phyloP scores from a whole-genome alignment of 2,797 vertebrate species.

The Melanotaenia nigrans region DNA sequence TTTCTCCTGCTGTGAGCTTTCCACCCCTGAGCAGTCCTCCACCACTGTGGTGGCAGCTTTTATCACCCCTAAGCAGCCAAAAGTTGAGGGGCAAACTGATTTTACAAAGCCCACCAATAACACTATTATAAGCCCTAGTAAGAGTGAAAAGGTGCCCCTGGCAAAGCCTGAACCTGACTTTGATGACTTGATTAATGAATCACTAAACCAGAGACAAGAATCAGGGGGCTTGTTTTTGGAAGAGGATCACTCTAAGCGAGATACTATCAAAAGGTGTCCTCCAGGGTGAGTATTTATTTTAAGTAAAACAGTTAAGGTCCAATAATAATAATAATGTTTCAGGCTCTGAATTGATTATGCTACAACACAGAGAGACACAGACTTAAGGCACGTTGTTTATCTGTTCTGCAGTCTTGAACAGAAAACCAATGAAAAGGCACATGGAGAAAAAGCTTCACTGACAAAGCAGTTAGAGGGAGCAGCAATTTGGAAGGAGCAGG shows the following conservation, averaged over 20 bases:
- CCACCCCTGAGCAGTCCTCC: slow-evolving; percentile 54
- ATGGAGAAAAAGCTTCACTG: slow-evolving; percentile 38
- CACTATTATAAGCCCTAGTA: slow-evolving; percentile 9
- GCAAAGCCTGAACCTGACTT: slow-evolving; percentile 64
- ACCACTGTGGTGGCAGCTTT: slow-evolving; percentile 66
- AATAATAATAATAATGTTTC: neutral
- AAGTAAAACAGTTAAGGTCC: neutral
- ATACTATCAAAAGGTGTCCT: slow-evolving; percentile 76
- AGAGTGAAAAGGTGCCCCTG: slow-evolving; percentile 50
- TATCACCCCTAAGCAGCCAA: slow-evolving; percentile 69
- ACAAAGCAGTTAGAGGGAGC: slow-evolving; percentile 53
- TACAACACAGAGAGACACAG: slow-evolving; percentile 27
- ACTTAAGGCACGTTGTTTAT: slow-evolving; percentile 67
- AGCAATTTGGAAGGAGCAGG: slow-evolving; percentile 25
- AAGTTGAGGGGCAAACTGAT: slow-evolving; percentile 58
- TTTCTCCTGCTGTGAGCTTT: slow-evolving; percentile 70
- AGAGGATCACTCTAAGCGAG: slow-evolving; percentile 67
- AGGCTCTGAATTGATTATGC: slow-evolving; percentile 34
- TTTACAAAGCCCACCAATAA: slow-evolving; percentile 50
- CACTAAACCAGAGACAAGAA: slow-evolving; percentile 40
- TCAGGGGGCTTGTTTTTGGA: slow-evolving; percentile 70
- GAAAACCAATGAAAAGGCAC: slow-evolving; percentile 59
- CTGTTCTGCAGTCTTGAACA: slow-evolving; percentile 75
- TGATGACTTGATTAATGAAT: slow-evolving; percentile 64
- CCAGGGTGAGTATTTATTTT: slow-evolving; percentile 70